Percentiles rank a stretch among this genome's conserved stretches.
Conservation (phyloP, 2,797 vertebrate species). For the Hafferia zeledoni region DNA sequence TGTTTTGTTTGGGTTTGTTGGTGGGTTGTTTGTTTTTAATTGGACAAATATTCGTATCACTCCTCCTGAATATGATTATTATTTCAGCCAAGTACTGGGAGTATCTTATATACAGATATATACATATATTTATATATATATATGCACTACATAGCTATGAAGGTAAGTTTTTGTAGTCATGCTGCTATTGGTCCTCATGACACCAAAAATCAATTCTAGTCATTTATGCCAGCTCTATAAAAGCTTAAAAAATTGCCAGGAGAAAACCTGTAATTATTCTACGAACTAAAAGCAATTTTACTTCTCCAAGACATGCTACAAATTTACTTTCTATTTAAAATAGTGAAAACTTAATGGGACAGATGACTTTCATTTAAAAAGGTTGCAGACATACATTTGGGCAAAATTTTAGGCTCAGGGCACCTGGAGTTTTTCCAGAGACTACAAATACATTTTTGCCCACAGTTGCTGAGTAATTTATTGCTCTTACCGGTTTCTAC, state of each 20-base stretch:
- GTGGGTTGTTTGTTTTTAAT: neutral
- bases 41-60: neutral
- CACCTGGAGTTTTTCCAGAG: neutral
- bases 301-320: neutral
- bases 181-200: neutral
- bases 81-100: neutral
- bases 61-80: neutral
- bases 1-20: neutral
- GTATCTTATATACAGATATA: neutral
- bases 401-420: neutral
- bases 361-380: neutral
- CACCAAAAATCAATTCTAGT: neutral
- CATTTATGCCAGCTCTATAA: neutral
- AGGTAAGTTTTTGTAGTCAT: neutral
- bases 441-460: neutral
- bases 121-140: neutral
- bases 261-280: neutral
- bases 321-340: neutral
- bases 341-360: neutral
- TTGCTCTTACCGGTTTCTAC: conserved; percentile 81
- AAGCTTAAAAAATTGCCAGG: neutral
- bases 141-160: neutral
- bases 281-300: neutral
- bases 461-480: neutral
- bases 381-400: neutral